Conservation (phyloP, 2,888 invertebrate species). For the Toxonevra muliebris region DNA sequence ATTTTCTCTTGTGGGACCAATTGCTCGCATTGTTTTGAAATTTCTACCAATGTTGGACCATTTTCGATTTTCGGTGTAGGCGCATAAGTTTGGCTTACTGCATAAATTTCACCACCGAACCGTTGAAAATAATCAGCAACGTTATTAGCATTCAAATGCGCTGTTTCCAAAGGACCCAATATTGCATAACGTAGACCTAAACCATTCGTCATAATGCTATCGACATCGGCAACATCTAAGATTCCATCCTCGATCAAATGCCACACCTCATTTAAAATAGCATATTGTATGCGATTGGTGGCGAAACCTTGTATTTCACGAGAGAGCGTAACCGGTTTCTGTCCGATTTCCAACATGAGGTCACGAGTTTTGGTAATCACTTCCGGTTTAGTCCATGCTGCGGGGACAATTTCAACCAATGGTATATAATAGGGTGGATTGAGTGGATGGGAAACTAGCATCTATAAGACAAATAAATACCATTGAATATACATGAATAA, state of each 20-base stretch:
- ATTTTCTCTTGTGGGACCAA: slow-evolving; percentile 76
- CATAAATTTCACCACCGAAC: slow-evolving; percentile 70
- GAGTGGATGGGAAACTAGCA: slow-evolving; percentile 86
- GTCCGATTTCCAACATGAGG: slow-evolving; percentile 87
- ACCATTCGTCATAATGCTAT: slow-evolving; percentile 92
- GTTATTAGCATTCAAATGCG: slow-evolving; percentile 94
- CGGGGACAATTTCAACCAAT: slow-evolving; percentile 92
- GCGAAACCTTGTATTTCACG: slow-evolving; percentile 93
- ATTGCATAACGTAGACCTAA: slow-evolving; percentile 95
- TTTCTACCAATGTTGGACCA: slow-evolving; percentile 72
- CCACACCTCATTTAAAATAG: slow-evolving; percentile 92
- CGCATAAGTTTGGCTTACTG: slow-evolving; percentile 77
- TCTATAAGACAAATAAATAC: slow-evolving; percentile 41
- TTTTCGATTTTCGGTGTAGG: slow-evolving; percentile 77
- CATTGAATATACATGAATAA: not conserved
- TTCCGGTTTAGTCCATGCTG: slow-evolving; percentile 87
- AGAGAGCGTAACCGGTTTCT: slow-evolving; percentile 85
- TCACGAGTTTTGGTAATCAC: slow-evolving; percentile 76
- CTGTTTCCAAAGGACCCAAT: slow-evolving; percentile 91
- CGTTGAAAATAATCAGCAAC: slow-evolving; percentile 71
- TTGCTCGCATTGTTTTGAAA: slow-evolving; percentile 77
- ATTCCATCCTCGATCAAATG: slow-evolving; percentile 83
- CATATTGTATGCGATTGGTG: slow-evolving; percentile 93
- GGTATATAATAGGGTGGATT: slow-evolving; percentile 97
- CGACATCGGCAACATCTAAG: slow-evolving; percentile 85